Evolutionary conservation across 2,888 invertebrate species (phyloP), one percentile per base, ranked within the genome.

Genomic region (Halictus ligatus): DNA sequence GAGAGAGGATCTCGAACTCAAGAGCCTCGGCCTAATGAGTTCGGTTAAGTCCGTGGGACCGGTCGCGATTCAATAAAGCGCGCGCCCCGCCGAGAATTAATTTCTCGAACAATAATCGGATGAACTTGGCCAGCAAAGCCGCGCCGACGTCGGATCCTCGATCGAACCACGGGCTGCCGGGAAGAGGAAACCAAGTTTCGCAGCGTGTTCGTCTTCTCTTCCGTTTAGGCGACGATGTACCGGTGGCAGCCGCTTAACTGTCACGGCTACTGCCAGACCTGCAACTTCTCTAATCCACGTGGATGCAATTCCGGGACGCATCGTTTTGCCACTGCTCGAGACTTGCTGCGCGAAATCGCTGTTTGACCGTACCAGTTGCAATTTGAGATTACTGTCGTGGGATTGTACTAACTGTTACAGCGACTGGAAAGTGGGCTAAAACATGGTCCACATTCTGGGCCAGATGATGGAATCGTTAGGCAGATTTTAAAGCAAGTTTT

Each of bases 31-130:
- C 25, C 75, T 78, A 78, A 80, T 54, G 74, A 79, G 80, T 80
- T 85, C 48, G 71, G 40, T 48, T 80, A 72, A 85, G 80, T 78
- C 80, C 78, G 29, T 6, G 60, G 25, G n/a, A n/a, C 54, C 77
- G 64, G 29, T 46, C 54, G 40, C 40, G 74, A 80, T 78, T 78
- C 78, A 76, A 85, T 84, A 80, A 84, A 64, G 69, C 85, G 21
- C 75, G 25, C 60, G 25, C 58, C 7, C 64, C 64, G 48, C 18
- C 74, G 81, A 50, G 78, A 85, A 85, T 88, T 86, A 91, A 88
- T 91, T 88, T 85, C 82, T 83, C 80, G 82, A 83, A 89, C 85
- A 86, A 91, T 91, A 91, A 88, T 85, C 84, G 81, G 88, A 84
- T 84, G 85, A 81, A 89, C 84, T 86, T 83, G 75, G 79, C 73